Conservation (phyloP, 1,140 invertebrate genomes). For the Maconellicoccus hirsutus region DNA sequence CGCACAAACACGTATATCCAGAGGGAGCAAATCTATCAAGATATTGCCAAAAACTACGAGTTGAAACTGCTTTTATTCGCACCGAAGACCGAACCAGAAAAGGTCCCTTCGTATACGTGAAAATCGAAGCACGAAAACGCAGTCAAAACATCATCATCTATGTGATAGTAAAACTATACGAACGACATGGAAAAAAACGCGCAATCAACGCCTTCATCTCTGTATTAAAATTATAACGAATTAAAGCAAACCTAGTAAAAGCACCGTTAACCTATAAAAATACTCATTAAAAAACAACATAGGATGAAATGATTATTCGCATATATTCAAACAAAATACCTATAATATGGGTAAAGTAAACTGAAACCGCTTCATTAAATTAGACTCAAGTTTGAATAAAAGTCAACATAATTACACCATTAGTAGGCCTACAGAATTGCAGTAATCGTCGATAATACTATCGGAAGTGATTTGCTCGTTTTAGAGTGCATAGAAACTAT, state of each 20-base stretch:
- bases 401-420: background rate
- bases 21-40: background rate
- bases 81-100: background rate
- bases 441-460: too few species aligned
- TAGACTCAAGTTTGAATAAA: background rate
- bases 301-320: background rate
- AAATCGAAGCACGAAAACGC: too few species aligned
- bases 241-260: background rate
- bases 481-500: too few species aligned
- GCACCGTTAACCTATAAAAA: background rate
- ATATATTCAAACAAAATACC: background rate
- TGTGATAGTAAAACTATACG: too few species aligned
- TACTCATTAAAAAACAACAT: background rate
- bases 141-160: too few species aligned
- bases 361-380: background rate
- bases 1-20: background rate
- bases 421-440: background rate
- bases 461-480: too few species aligned
- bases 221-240: background rate
- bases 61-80: conserved; percentile 8
- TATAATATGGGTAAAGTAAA: background rate
- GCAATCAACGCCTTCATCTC: background rate
- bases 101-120: too few species aligned
- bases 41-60: background rate
- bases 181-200: background rate